Evolutionary conservation across 2,797 vertebrate species (phyloP), one percentile per base, ranked within the genome.

Genomic region (Naso thynnoides): DNA sequence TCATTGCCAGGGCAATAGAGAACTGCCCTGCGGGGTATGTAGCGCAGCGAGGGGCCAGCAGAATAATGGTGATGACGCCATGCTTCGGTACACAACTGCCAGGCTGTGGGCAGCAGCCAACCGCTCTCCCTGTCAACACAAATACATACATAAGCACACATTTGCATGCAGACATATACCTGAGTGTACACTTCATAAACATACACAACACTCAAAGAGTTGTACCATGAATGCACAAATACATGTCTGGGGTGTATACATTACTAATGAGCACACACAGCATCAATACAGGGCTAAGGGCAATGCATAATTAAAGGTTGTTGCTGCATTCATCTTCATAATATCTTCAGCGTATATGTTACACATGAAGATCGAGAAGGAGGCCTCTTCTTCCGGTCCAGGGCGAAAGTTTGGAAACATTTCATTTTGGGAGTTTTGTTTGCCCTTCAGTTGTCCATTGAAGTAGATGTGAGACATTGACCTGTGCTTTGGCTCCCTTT

Each of bases 1-100:
- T 99, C 98, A 76, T 98, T 96, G 0, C 96, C 98, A 29, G 98
- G 98, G 76, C 99, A 96, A 15, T 99, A 99, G 15, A 99, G 96
- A 74, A 99, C 96, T 3, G 97, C 97, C 75, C 97, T 94, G 83
- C 98, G 95, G 75, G 98, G 97, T 78, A 96, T 50, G 55, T 97
- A 99, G 83, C 93, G 96, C 87, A 93, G 95, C 70, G 74, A 88
- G 47, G 92, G 81, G 63, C 87, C 86, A 38, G 91, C 70, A 29
- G 86, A 75, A 76, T 94, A 92, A 76, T 93, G 92, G 84, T 89
- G 93, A 78, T 73, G 85, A 81, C 88, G 85, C 70, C 81, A 72
- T 76, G 78, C 81, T 75, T 55, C 45, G 13, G 52, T 49, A 64
- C 78, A 78, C 87, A 86, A 70, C 73, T 66, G 77, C 85, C 89